Conservation (phyloP, 1,140 invertebrate species). For the Penaeus japonicus region DNA sequence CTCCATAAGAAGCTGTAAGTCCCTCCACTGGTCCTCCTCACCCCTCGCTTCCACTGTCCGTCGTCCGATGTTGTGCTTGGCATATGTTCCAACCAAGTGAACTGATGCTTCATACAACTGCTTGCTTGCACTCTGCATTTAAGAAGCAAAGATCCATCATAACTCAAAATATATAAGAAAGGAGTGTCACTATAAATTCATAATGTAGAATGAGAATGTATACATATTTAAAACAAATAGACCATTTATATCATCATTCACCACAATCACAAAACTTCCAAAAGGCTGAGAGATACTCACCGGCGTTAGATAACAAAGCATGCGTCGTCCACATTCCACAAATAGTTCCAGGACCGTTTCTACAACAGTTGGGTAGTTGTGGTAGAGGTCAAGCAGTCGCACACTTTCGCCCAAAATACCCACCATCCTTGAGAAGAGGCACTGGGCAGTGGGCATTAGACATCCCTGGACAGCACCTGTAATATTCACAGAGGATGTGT, state of each 20-base stretch:
- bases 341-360: constrained; percentile 81
- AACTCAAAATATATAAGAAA: neutral
- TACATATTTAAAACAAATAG: no score
- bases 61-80: constrained; percentile 68
- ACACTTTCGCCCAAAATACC: constrained; percentile 46
- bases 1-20: constrained; percentile 77
- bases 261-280: neutral
- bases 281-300: constrained; percentile 62
- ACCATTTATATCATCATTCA: neutral
- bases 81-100: constrained; percentile 75
- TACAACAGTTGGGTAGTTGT: constrained; percentile 83
- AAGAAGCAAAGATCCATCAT: neutral
- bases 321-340: constrained; percentile 74
- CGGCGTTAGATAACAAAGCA: constrained; percentile 73
- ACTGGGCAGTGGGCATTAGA: constrained; percentile 68
- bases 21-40: constrained; percentile 77
- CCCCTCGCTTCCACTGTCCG: constrained; percentile 66
- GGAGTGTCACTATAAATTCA: no score
- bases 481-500: neutral
- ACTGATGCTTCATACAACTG: constrained; percentile 73
- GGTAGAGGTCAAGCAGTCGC: constrained; percentile 69
- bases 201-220: no score
- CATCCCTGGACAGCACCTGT: constrained; percentile 71
- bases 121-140: constrained; percentile 67
- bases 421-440: constrained; percentile 39